A percentile compares a stretch with the other conserved stretches of the same genome.
Conservation (phyloP, 2,113 vertebrate species). For the Rhizomys pruinosus region DNA sequence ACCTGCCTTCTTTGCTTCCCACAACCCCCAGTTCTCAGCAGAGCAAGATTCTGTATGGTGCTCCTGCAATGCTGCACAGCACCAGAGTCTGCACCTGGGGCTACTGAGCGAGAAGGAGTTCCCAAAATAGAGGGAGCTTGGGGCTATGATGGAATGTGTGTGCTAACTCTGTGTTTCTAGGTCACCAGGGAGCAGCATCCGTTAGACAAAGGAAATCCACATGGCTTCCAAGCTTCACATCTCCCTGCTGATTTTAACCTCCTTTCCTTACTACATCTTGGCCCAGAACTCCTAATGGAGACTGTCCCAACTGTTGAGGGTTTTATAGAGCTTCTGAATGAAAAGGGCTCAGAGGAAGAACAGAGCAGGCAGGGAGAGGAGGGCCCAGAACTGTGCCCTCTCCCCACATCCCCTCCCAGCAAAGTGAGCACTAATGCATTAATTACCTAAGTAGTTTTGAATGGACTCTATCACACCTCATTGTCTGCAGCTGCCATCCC, state of each 20-base stretch:
- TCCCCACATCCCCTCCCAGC: background rate
- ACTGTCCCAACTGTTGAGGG: background rate
- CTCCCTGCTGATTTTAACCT: background rate
- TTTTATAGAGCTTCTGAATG: background rate
- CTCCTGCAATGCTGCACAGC: background rate
- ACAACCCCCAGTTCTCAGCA: background rate
- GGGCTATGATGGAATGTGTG: constrained; percentile 21
- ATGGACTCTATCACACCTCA: background rate
- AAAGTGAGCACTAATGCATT: constrained; percentile 71
- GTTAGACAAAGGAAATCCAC: constrained; percentile 60
- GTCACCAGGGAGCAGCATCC: constrained; percentile 18
- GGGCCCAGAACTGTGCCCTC: background rate
- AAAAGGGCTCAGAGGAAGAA: background rate
- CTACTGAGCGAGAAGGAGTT: constrained; percentile 42
- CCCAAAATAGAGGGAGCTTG: constrained; percentile 75
- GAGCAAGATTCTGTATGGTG: background rate
- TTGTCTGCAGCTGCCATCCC: constrained; percentile 63
- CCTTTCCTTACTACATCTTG: background rate
- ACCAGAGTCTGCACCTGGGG: constrained; percentile 57
- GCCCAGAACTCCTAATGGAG: background rate
- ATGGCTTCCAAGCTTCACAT: background rate
- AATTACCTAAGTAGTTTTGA: constrained; percentile 71
- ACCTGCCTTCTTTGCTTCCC: background rate
- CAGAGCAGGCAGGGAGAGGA: background rate
- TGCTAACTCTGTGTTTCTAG: constrained; percentile 36